Percentiles rank a stretch among this genome's conserved stretches.
These are phyloP conservation scores for Phalloptychus januarius DNA, from an alignment of 2,797 vertebrate species.

Conservation along the genomic window DNA sequence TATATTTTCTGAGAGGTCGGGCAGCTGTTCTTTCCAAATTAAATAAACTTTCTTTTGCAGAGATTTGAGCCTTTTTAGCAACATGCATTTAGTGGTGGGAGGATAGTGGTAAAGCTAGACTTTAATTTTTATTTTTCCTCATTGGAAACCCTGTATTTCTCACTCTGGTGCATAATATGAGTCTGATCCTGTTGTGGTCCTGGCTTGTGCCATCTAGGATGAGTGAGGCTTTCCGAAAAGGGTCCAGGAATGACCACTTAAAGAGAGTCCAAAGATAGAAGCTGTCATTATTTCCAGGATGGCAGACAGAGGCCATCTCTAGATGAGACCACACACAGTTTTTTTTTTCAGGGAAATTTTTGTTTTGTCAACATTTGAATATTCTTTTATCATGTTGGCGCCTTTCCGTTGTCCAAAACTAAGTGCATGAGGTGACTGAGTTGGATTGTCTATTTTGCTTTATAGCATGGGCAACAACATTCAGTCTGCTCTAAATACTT, in stretches of 20 bases:
- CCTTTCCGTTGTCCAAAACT: conserved; percentile 9
- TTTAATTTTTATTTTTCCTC: conserved; percentile 75
- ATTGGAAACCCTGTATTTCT: conserved; percentile 62
- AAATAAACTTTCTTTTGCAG: conserved; percentile 71
- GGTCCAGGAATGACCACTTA: conserved; percentile 64
- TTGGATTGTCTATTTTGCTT: conserved; percentile 28
- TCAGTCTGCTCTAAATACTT: conserved; percentile 20
- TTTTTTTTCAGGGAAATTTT: not conserved
- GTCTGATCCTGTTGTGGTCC: conserved; percentile 54
- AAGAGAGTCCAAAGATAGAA: conserved; percentile 66
- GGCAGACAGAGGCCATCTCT: conserved; percentile 40
- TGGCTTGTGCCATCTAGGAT: conserved; percentile 63
- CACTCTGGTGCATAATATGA: conserved; percentile 61
- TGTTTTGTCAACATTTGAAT: conserved; percentile 36
- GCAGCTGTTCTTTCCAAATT: conserved; percentile 68
- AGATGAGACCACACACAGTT: conserved; percentile 69
- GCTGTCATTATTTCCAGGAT: conserved; percentile 71
- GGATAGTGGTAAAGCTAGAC: conserved; percentile 74
- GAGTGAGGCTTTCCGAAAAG: conserved; percentile 58
- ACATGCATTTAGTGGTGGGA: conserved; percentile 80
- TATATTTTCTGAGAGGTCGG: conserved; percentile 58
- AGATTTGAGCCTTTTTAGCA: conserved; percentile 70
- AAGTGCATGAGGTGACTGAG: conserved; percentile 8
- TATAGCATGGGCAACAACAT: conserved; percentile 23
- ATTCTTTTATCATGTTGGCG: conserved; percentile 1